Conservation (phyloP, 37 sponge, comb jelly and placozoan species). For the Amphimedon queenslandica region DNA sequence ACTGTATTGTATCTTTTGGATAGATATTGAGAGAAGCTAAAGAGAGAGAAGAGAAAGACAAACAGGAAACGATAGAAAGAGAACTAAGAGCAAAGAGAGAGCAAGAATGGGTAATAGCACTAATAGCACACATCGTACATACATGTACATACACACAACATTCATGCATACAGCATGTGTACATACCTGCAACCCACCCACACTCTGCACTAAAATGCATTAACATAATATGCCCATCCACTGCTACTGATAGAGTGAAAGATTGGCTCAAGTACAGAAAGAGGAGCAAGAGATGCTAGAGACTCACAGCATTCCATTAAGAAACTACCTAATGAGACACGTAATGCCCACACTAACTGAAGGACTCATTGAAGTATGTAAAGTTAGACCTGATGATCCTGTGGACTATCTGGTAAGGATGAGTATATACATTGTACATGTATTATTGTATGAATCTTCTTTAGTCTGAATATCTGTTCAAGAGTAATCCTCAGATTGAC, state of each 20-base stretch:
- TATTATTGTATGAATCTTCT: slow-evolving; percentile 2
- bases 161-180: no score
- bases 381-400: slow-evolving; percentile 86
- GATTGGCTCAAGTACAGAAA: slow-evolving; percentile 49
- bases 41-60: slow-evolving; percentile 55
- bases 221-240: no score
- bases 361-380: slow-evolving; percentile 84
- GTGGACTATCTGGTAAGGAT: slow-evolving; percentile 85
- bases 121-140: no score
- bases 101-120: slow-evolving; percentile 86
- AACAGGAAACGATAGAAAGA: slow-evolving; percentile 62
- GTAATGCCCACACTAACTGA: slow-evolving; percentile 92
- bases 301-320: slow-evolving; percentile 69
- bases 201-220: no score
- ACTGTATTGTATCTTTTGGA: neutral
- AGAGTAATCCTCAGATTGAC: slow-evolving; percentile 73
- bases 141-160: no score
- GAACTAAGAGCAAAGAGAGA: slow-evolving; percentile 56
- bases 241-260: slow-evolving; percentile 35
- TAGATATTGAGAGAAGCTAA: slow-evolving; percentile 3
- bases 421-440: neutral
- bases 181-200: no score
- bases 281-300: slow-evolving; percentile 85
- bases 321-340: slow-evolving; percentile 86
- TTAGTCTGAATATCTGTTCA: slow-evolving; percentile 89